phyloP scores from a whole-genome alignment of 2,888 invertebrate genomes.

The Nemapogon koenigi region DNA sequence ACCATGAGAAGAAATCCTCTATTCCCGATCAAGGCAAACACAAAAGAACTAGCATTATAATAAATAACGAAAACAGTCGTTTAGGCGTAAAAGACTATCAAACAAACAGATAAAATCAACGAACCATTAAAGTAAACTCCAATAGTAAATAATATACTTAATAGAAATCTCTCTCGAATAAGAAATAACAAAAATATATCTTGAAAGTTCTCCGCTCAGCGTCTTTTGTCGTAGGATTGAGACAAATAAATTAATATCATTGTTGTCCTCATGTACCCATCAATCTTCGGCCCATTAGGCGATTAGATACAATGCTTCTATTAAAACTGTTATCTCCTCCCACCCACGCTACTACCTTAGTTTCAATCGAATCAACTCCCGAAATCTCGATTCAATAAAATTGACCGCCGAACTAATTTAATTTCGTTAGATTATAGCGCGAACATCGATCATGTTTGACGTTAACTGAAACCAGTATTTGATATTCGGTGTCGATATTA shows the following conservation, averaged over 20 bases:
- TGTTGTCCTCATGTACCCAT: slow-evolving; percentile 36
- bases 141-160: no score
- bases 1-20: no score
- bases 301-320: slow-evolving; percentile 44
- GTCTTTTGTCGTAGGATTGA: slow-evolving; percentile 4
- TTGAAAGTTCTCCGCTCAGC: no score
- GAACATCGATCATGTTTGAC: slow-evolving; percentile 37
- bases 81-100: no score
- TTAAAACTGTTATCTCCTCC: slow-evolving; percentile 26
- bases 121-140: no score
- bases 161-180: no score
- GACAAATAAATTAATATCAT: slow-evolving; percentile 20
- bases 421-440: slow-evolving; percentile 26
- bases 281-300: slow-evolving; percentile 47
- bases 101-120: no score
- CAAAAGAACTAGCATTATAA: no score
- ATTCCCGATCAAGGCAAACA: no score
- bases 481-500: slow-evolving; percentile 37
- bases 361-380: slow-evolving; percentile 22
- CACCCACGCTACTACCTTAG: slow-evolving; percentile 33
- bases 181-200: no score
- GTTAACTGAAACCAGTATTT: slow-evolving; percentile 30
- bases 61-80: no score
- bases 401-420: slow-evolving; percentile 12
- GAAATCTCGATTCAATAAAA: slow-evolving; percentile 12